Base-by-base conservation (phyloP, 2,888 invertebrate genomes). In the Toxonevra muliebris region DNA sequence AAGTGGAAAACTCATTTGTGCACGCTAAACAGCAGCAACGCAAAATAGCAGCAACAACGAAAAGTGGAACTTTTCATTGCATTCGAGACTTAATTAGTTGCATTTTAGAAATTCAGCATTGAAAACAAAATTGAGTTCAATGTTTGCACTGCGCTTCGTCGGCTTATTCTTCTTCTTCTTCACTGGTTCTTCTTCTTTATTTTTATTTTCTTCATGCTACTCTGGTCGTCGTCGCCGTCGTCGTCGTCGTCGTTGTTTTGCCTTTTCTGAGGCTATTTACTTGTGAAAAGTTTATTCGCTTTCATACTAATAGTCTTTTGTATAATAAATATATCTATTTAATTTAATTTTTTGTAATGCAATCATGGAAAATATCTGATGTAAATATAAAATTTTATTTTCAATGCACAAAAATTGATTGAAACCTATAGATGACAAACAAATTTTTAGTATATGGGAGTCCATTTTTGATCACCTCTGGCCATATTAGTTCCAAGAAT, bases 91-190 rank as follows among this genome's bases (percentile, higher is more conserved):
- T 78, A 78, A 78, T 78, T 78, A 78, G 78, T 75, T 78, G 77
- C 78, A 76, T 76, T 78, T 79, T 78, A 78, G 79, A 79, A 78
- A 78, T 78, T 78, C 78, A 79, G 76, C 65, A 20, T 78, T 78
- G 79, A 79, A 79, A 79, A 79, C 79, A 78, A 79, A 79, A 79
- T 79, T 77, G 79, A 79, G 79, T 79, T 79, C 79, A 79, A 79
- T 75, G 79, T 76, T 77, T 79, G 78, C 62, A 48, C 20, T 65
- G 15, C n/a, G 19, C 57, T 20, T 60, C 60, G n/a, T 30, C 41
- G n/a, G n/a, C 9, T 15, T 53, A 15, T 54, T 20, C 20, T 3
- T 54, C 20, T 3, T 54, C 20, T 20, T 20, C 15, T 20, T 15
- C 20, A 19, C 55, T 54, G 15, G 12, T 13, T 20, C 15, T 20